Percentiles rank a stretch among this genome's conserved stretches.
phyloP scores from a whole-genome alignment of 2,797 vertebrate species.

The Numenius phaeopus region DNA sequence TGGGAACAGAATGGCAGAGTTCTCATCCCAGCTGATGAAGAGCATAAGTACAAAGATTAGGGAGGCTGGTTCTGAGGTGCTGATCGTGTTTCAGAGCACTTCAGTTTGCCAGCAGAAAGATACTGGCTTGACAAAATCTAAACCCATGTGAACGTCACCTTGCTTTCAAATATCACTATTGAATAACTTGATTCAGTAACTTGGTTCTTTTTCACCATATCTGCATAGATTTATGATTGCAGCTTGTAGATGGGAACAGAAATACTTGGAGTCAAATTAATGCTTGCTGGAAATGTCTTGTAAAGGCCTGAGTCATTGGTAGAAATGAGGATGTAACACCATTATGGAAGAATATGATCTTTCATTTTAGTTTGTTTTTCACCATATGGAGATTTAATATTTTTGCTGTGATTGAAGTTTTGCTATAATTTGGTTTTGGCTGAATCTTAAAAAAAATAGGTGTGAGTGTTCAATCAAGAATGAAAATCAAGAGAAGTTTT shows the following conservation, averaged over 20 bases:
- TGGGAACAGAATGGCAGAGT: neutral
- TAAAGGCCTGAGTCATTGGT: neutral
- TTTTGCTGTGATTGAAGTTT: neutral
- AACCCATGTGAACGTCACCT: neutral
- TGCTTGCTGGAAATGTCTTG: neutral
- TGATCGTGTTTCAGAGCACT: rapidly evolving
- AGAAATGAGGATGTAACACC: neutral
- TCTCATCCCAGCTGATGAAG: neutral
- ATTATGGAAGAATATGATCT: neutral
- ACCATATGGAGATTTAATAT: neutral
- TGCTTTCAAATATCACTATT: neutral
- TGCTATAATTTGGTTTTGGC: neutral
- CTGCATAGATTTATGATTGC: neutral
- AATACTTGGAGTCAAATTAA: neutral
- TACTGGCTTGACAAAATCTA: neutral
- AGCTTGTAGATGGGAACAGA: neutral
- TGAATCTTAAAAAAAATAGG: neutral
- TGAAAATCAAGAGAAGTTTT: neutral
- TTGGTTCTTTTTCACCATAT: neutral
- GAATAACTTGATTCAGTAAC: neutral
- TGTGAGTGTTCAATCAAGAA: neutral
- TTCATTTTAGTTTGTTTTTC: neutral
- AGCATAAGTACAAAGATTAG: neutral
- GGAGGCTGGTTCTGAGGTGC: neutral
- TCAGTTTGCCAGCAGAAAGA: neutral